Evolutionary conservation across 64 coral and sea anemone species (phyloP).

Genomic region (Actinia tenebrosa): DNA sequence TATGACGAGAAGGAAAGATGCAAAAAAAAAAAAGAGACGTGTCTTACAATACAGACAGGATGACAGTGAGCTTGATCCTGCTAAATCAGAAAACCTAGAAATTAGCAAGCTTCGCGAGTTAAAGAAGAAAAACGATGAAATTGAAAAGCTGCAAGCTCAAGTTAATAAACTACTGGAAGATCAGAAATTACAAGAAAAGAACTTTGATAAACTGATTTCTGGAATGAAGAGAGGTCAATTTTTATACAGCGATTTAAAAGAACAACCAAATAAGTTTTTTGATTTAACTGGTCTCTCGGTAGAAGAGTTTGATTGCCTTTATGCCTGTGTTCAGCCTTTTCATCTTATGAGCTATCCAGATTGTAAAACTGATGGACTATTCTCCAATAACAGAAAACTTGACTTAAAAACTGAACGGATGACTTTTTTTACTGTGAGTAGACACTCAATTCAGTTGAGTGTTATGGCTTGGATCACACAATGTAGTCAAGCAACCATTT

Average conservation of each 20-base stretch:
- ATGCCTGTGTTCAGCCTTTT: neutral
- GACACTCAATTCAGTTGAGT: neutral
- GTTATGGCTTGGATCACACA: conserved; percentile 12
- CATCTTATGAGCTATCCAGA: conserved; percentile 23
- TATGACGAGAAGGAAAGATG: too few species aligned
- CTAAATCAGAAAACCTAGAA: too few species aligned
- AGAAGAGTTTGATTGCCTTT: neutral
- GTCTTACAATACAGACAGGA: too few species aligned
- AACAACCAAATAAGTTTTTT: conserved; percentile 11
- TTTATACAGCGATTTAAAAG: neutral
- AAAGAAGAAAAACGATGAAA: conserved; percentile 5
- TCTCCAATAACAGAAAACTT: neutral
- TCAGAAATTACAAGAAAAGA: too few species aligned
- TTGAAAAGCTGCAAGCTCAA: neutral
- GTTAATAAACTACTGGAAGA: too few species aligned
- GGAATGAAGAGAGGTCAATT: neutral
- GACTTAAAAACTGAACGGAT: conserved; percentile 30
- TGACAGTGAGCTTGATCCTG: too few species aligned
- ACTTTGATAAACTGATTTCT: neutral
- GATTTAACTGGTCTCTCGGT: neutral
- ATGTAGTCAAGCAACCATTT: conserved; percentile 16
- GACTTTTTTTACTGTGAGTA: conserved; percentile 9
- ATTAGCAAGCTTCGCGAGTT: too few species aligned
- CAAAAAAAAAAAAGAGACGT: too few species aligned
- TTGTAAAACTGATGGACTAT: conserved; percentile 10